A percentile compares a stretch with the other conserved stretches of the same genome.
These are phyloP conservation scores for Adelosebastes latens DNA, from an alignment of 2,797 vertebrate genomes.

Conservation along the genomic window DNA sequence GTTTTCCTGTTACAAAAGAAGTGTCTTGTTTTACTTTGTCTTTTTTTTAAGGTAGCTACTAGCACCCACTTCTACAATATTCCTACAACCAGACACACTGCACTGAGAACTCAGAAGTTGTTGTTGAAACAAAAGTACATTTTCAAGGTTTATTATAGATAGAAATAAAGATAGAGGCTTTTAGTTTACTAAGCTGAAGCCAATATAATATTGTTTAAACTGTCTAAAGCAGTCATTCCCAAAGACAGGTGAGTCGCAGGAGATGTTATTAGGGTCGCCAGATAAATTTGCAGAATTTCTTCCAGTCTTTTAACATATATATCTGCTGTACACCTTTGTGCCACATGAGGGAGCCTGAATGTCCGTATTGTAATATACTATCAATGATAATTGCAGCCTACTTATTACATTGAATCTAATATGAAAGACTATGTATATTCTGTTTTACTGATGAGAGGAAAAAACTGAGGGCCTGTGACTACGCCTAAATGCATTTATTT, in stretches of 20 bases:
- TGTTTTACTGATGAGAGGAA: too few species aligned
- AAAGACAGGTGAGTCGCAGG: too few species aligned
- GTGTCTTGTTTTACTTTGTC: neutral
- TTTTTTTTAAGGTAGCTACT: neutral
- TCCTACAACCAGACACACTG: neutral
- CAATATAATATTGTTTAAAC: neutral
- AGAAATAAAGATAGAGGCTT: neutral
- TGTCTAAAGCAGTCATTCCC: neutral
- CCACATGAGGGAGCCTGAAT: too few species aligned
- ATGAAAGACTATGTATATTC: too few species aligned
- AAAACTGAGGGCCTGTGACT: too few species aligned
- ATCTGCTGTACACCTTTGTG: too few species aligned
- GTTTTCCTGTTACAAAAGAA: neutral
- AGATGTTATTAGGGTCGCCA: too few species aligned
- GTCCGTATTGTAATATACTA: too few species aligned
- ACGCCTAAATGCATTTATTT: too few species aligned
- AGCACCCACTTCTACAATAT: neutral
- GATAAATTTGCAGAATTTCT: too few species aligned
- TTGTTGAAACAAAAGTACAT: neutral
- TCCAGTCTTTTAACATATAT: too few species aligned
- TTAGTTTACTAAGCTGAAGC: neutral
- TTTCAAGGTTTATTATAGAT: neutral
- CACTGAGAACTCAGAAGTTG: neutral
- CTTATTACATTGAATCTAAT: too few species aligned
- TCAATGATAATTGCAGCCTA: rapidly evolving